Evolutionary conservation across 2,113 vertebrate species (phyloP).

Genomic region (Pterocles burchelli): DNA sequence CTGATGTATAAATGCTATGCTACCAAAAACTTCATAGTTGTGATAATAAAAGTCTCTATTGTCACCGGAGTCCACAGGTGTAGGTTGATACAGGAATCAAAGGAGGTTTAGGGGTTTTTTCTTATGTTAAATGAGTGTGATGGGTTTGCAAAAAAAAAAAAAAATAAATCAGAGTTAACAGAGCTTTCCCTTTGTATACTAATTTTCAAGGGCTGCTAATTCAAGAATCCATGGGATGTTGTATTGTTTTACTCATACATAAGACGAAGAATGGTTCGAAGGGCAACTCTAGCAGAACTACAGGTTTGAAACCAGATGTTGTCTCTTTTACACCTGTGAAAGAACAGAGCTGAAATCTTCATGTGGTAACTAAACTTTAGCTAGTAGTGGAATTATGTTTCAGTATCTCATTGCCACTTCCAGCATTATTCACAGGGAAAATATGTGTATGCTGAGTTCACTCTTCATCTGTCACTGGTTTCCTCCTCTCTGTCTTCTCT

Average conservation of each 20-base stretch:
- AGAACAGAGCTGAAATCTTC: neutral
- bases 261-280: neutral
- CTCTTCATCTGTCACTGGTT: neutral
- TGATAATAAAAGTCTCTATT: neutral
- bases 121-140: neutral
- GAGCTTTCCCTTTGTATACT: neutral
- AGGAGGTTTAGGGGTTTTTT: neutral
- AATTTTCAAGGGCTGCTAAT: neutral
- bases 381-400: neutral
- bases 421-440: neutral
- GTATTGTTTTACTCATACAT: neutral
- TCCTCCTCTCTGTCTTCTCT: neutral
- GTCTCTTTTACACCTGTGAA: neutral
- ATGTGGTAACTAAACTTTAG: neutral
- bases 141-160: too few relatives aligned
- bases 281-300: neutral
- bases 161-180: neutral
- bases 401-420: neutral
- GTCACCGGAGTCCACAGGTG: neutral
- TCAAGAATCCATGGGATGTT: neutral
- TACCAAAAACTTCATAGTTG: neutral
- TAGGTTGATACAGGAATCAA: neutral
- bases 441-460: neutral
- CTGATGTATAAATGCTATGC: neutral
- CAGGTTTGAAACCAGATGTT: neutral